Conservation (phyloP, 2,888 invertebrate genomes). For the Tillus elongatus region DNA sequence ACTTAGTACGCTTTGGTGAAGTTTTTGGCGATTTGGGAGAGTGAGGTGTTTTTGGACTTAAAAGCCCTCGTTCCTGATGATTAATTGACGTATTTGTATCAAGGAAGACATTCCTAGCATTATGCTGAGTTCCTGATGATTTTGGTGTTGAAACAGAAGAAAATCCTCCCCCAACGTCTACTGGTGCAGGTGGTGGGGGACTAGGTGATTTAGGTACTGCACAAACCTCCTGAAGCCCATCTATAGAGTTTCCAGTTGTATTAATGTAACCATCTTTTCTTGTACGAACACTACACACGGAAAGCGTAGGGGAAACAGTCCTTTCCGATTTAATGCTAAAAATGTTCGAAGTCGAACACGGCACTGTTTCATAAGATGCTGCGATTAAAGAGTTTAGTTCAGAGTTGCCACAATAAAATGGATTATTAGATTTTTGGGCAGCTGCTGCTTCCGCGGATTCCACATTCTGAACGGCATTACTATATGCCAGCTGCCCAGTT, state of each 20-base stretch:
- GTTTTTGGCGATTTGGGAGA: conserved; percentile 66
- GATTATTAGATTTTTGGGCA: conserved; percentile 36
- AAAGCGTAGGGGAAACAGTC: conserved; percentile 53
- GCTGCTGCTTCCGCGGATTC: conserved; percentile 45
- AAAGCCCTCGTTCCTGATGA: conserved; percentile 41
- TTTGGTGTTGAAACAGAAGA: conserved; percentile 25
- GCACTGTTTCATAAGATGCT: conserved; percentile 44
- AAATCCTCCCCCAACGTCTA: conserved; percentile 51
- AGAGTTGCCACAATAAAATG: conserved; percentile 38
- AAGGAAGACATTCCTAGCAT: conserved; percentile 41
- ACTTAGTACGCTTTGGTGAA: conserved; percentile 59
- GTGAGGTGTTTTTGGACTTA: conserved; percentile 54
- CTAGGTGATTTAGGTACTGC: conserved; percentile 47
- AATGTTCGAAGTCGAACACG: conserved; percentile 46
- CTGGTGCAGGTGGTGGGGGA: conserved; percentile 76
- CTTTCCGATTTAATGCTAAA: conserved; percentile 47
- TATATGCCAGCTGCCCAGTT: conserved; percentile 56
- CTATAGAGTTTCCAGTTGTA: conserved; percentile 35
- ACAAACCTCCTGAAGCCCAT: conserved; percentile 14
- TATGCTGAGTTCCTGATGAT: conserved; percentile 28
- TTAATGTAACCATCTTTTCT: conserved; percentile 55
- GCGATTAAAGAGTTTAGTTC: conserved; percentile 44
- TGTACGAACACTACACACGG: conserved; percentile 56
- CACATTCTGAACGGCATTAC: conserved; percentile 57
- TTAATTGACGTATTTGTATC: conserved; percentile 37